Evolutionary conservation across 2,888 invertebrate species (phyloP).

Genomic region (Biston betularia): DNA sequence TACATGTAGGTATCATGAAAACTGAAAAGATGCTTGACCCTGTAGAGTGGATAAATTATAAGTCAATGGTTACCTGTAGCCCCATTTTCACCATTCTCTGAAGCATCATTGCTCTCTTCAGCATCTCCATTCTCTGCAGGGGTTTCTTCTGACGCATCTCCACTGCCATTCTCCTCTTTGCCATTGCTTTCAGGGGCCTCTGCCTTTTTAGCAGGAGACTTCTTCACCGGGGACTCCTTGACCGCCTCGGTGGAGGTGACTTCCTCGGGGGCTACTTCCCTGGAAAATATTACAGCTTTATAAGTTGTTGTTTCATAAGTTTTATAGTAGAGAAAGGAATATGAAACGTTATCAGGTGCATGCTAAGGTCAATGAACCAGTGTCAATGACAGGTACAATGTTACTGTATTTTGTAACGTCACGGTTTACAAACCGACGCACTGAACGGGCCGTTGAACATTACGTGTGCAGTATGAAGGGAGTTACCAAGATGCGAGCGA

Average conservation of each 20-base stretch:
- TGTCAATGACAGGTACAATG: slow-evolving; percentile 21
- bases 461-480: slow-evolving; percentile 31
- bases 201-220: slow-evolving; percentile 82
- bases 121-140: slow-evolving; percentile 76
- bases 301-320: slow-evolving; percentile 7
- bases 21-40: no score
- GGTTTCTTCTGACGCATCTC: slow-evolving; percentile 68
- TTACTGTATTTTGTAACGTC: slow-evolving; percentile 9
- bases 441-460: slow-evolving; percentile 16
- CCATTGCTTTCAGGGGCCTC: slow-evolving; percentile 81
- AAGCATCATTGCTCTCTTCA: slow-evolving; percentile 81
- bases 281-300: slow-evolving; percentile 58
- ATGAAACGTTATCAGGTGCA: slow-evolving; percentile 9
- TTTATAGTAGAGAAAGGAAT: not conserved
- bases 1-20: no score
- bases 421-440: slow-evolving; percentile 29
- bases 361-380: slow-evolving; percentile 15
- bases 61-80: slow-evolving; percentile 64
- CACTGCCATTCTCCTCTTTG: slow-evolving; percentile 77
- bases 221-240: slow-evolving; percentile 83
- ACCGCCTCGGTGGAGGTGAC: slow-evolving; percentile 78
- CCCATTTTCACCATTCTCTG: slow-evolving; percentile 72
- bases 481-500: slow-evolving; percentile 38
- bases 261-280: slow-evolving; percentile 79
- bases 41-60: not conserved